These are phyloP conservation scores for Meandrina meandrites DNA, from an alignment of 92 coral and sea anemone species.

Conservation along the genomic window DNA sequence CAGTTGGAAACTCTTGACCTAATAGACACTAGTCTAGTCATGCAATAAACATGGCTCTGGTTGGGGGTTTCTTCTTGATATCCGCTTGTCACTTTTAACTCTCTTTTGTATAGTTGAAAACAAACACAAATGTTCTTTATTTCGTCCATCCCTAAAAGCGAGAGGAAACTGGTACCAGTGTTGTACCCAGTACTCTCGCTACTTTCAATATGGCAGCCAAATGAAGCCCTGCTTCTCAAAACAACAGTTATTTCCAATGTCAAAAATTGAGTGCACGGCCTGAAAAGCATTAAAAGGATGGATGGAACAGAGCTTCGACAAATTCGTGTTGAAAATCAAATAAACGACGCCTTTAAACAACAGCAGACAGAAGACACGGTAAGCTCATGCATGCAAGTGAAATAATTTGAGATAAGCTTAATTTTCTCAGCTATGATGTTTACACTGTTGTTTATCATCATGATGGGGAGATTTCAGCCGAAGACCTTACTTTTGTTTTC, in stretches of 20 bases:
- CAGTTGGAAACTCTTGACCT: too few species aligned
- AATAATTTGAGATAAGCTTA: not conserved
- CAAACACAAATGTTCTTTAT: too few species aligned
- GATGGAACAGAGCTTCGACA: slow-evolving; percentile 47
- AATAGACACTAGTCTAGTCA: too few species aligned
- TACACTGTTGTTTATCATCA: not conserved
- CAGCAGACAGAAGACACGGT: slow-evolving; percentile 25
- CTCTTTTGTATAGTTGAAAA: too few species aligned
- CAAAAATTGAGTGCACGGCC: not conserved
- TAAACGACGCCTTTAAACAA: not conserved
- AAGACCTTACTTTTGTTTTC: not conserved
- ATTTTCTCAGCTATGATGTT: too few species aligned
- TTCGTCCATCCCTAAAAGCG: not conserved
- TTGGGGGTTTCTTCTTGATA: too few species aligned
- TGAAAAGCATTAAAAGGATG: not conserved
- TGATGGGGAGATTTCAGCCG: not conserved
- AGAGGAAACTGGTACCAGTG: slow-evolving; percentile 13
- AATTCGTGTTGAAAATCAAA: slow-evolving; percentile 35
- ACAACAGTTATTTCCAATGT: not conserved
- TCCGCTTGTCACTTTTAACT: too few species aligned
- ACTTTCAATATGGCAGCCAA: slow-evolving; percentile 30
- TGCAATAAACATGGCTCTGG: too few species aligned
- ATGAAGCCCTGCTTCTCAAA: not conserved
- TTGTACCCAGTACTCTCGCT: slow-evolving; percentile 14
- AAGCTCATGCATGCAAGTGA: not conserved